Percentiles rank a stretch among this genome's conserved stretches.
phyloP scores from a whole-genome alignment of 2,113 vertebrate genomes.

The Microcebus jonahi region DNA sequence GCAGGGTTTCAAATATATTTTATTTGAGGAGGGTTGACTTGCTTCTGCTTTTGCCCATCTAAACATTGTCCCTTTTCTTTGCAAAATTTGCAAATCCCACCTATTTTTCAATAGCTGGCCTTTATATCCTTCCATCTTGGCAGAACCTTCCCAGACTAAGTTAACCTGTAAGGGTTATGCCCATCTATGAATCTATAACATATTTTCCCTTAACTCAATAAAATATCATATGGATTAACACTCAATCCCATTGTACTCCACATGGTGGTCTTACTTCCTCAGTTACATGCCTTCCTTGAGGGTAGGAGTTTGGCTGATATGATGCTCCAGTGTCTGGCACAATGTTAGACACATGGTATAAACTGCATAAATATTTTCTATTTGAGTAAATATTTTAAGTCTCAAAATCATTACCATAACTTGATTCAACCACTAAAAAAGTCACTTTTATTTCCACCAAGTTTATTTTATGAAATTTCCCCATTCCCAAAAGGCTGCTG shows the following conservation, averaged over 20 bases:
- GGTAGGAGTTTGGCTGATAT: not conserved
- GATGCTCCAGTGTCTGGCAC: not conserved
- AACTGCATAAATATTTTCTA: not conserved
- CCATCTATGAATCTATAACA: not conserved
- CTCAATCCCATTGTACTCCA: not conserved
- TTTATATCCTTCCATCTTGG: not conserved
- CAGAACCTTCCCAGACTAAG: not conserved
- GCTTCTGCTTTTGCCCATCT: not conserved
- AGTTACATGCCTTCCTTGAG: not conserved
- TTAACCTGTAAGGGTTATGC: not conserved
- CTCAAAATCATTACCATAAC: slow-evolving; percentile 28
- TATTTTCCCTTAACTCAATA: not conserved
- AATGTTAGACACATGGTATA: not conserved
- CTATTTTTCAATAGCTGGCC: not conserved
- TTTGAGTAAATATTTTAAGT: not conserved
- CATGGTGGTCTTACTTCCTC: not conserved
- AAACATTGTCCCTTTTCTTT: not conserved
- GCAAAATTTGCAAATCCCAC: not conserved
- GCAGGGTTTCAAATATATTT: not conserved
- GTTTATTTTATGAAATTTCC: slow-evolving; percentile 49
- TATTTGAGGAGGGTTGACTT: not conserved
- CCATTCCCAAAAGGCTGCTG: not conserved
- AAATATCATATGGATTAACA: not conserved
- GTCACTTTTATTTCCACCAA: slow-evolving; percentile 40
- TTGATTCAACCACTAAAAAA: not conserved